Evolutionary conservation across 1,140 invertebrate genomes (phyloP).

Genomic region (Parasteatoda tepidariorum): DNA sequence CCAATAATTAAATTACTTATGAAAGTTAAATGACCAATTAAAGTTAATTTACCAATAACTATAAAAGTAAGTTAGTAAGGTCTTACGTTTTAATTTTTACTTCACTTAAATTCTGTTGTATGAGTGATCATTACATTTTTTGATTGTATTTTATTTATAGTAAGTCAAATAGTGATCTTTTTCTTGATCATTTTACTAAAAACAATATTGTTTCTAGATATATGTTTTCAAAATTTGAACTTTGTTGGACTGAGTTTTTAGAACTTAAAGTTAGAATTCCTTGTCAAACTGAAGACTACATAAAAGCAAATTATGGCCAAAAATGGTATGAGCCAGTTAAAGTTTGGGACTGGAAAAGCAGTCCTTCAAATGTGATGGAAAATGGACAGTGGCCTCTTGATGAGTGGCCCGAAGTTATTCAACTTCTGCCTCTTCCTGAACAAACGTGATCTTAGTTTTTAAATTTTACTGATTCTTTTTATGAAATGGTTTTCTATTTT

Average conservation of each 20-base stretch:
- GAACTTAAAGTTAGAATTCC: conserved; percentile 73
- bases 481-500: no score
- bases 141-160: no score
- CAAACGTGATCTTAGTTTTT: conserved; percentile 20
- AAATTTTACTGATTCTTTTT: not conserved
- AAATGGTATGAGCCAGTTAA: conserved; percentile 72
- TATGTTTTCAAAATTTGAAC: conserved; percentile 72
- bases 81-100: no score
- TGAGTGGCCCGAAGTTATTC: conserved; percentile 72
- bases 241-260: conserved; percentile 75
- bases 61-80: no score
- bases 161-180: no score
- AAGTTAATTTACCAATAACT: no score
- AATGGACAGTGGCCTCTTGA: conserved; percentile 73
- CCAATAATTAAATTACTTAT: no score
- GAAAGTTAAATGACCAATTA: no score
- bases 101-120: no score
- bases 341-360: conserved; percentile 74
- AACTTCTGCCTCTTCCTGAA: conserved; percentile 66
- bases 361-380: conserved; percentile 72
- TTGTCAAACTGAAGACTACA: conserved; percentile 72
- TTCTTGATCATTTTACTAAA: no score
- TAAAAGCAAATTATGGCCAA: conserved; percentile 74
- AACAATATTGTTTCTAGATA: conserved; percentile 71
- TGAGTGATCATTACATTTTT: no score